Evolutionary conservation across 2,797 vertebrate genomes (phyloP).

Genomic region (Pangasius larnaudii): DNA sequence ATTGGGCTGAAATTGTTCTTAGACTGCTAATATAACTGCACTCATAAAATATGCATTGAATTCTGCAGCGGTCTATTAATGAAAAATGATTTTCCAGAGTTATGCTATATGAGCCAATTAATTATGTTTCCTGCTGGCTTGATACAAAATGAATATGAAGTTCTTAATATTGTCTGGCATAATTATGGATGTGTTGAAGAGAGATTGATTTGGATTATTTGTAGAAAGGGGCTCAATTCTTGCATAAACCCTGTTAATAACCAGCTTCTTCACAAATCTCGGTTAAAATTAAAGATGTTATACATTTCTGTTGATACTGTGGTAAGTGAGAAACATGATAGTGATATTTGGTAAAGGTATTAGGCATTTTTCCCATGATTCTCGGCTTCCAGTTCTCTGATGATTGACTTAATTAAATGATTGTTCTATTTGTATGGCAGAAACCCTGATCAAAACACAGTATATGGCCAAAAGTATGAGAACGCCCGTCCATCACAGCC

Average conservation of each 20-base stretch:
- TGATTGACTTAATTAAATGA: background rate
- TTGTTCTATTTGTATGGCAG: no score
- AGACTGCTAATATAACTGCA: background rate
- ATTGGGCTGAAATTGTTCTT: conserved; percentile 29
- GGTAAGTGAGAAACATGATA: background rate
- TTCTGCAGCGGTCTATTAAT: conserved; percentile 10
- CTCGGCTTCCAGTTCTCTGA: no score
- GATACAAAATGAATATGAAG: background rate
- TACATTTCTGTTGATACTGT: background rate
- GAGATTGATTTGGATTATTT: background rate
- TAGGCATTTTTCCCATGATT: no score
- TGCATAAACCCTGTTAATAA: background rate
- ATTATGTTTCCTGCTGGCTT: conserved; percentile 15
- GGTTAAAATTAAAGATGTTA: background rate
- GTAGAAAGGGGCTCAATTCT: background rate
- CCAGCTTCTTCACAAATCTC: background rate
- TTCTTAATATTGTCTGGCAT: background rate
- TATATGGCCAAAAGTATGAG: background rate
- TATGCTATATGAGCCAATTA: background rate
- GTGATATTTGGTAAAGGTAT: background rate
- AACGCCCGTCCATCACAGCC: background rate
- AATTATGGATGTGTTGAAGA: background rate
- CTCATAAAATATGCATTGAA: conserved; percentile 31
- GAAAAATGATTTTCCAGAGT: conserved; percentile 19
- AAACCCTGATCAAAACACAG: background rate